A percentile compares a stretch with the other conserved stretches of the same genome.
Evolutionary conservation across 1,140 invertebrate species (phyloP).

Genomic region (Cydia pomonella): DNA sequence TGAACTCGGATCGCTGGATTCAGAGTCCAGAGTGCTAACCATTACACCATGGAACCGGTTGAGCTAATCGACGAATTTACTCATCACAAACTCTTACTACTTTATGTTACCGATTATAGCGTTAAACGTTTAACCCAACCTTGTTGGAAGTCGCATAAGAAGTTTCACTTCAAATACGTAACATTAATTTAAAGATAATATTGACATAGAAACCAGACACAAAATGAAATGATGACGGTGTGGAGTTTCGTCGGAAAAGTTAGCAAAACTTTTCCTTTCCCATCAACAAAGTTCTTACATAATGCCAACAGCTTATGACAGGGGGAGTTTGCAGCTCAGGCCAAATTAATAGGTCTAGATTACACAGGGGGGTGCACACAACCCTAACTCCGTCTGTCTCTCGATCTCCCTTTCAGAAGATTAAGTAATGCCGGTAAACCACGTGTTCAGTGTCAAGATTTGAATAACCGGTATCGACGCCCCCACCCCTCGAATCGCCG

Average conservation of each 20-base stretch:
- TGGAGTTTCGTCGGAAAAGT: not conserved
- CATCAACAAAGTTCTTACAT: constrained; percentile 27
- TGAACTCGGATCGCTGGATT: constrained; percentile 80
- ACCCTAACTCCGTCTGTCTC: not conserved
- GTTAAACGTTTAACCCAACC: too few species aligned
- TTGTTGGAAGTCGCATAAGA: too few species aligned
- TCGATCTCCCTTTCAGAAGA: not conserved
- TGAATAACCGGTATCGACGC: constrained; percentile 34
- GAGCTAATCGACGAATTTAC: too few species aligned
- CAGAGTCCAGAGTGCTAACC: constrained; percentile 80
- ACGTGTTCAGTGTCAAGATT: constrained; percentile 34
- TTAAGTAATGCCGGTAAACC: not conserved
- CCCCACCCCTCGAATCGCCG: constrained; percentile 32
- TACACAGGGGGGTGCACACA: not conserved
- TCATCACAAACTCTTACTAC: too few species aligned
- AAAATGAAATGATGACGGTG: not conserved
- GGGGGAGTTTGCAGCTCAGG: constrained; percentile 15
- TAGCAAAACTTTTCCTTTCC: constrained; percentile 8
- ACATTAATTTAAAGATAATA: not conserved
- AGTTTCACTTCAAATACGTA: not conserved
- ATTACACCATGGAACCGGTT: constrained; percentile 80
- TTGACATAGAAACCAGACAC: not conserved
- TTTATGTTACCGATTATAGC: too few species aligned
- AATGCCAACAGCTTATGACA: constrained; percentile 17
- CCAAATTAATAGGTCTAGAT: constrained; percentile 21